Conservation (phyloP, 2,888 invertebrate genomes). For the Drosophila putrida region DNA sequence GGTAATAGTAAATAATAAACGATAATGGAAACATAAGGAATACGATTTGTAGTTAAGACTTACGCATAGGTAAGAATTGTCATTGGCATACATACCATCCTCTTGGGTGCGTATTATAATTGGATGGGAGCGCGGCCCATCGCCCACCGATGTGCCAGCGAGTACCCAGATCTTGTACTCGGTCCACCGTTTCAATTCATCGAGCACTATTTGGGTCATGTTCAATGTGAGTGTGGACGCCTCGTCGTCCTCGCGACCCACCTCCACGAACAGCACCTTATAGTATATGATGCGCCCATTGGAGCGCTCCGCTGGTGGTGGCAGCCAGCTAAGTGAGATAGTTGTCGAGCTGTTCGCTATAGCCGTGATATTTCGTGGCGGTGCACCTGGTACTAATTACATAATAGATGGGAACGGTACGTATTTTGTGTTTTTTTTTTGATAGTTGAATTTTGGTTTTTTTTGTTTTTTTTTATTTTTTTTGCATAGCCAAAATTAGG, state of each 20-base stretch:
- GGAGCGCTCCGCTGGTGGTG: slow-evolving; percentile 95
- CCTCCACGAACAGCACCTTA: slow-evolving; percentile 96
- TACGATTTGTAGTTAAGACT: slow-evolving; percentile 57
- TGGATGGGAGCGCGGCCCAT: slow-evolving; percentile 96
- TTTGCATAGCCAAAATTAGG: slow-evolving; percentile 59
- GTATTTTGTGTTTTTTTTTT: slow-evolving; percentile 67
- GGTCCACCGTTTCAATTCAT: slow-evolving; percentile 97
- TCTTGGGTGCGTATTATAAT: slow-evolving; percentile 97
- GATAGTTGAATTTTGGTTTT: slow-evolving; percentile 39
- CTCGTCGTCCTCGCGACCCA: slow-evolving; percentile 93
- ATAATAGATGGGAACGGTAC: slow-evolving; percentile 82
- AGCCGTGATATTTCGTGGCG: slow-evolving; percentile 97
- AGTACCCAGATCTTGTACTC: slow-evolving; percentile 98
- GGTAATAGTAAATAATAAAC: slow-evolving; percentile 11
- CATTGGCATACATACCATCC: slow-evolving; percentile 95
- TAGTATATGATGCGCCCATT: slow-evolving; percentile 98
- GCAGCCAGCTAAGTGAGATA: slow-evolving; percentile 95
- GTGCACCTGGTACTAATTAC: slow-evolving; percentile 96
- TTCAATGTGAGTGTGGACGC: slow-evolving; percentile 93
- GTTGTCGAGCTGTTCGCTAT: slow-evolving; percentile 95
- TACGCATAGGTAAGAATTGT: slow-evolving; percentile 75
- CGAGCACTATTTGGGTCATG: slow-evolving; percentile 92
- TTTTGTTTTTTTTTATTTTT: slow-evolving; percentile 52
- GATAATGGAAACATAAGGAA: slow-evolving; percentile 31
- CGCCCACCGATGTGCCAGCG: slow-evolving; percentile 98